A percentile compares a stretch with the other conserved stretches of the same genome.
These are phyloP conservation scores for Drosophila athabasca DNA, from an alignment of 1,140 invertebrate genomes.

Conservation along the genomic window DNA sequence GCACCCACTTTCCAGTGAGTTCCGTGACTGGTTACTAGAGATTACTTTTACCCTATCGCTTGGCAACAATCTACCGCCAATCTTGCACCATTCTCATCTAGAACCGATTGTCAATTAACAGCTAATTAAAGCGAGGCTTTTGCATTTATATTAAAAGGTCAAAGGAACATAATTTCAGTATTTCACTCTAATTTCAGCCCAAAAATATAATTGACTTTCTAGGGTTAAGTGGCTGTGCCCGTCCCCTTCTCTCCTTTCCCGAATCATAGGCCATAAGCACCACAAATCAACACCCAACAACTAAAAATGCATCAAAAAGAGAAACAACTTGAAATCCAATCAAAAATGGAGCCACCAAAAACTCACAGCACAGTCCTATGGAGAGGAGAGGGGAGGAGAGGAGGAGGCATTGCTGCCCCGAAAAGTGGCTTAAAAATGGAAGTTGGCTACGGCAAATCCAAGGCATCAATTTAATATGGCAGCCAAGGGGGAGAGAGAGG, in stretches of 20 bases:
- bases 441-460: conserved; percentile 62
- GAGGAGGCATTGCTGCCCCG: conserved; percentile 45
- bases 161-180: no score
- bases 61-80: no score
- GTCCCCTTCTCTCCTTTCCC: neutral
- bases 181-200: no score
- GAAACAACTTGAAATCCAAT: conserved; percentile 64
- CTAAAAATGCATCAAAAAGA: conserved; percentile 7
- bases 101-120: no score
- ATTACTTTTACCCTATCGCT: no score
- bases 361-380: conserved; percentile 1
- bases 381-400: conserved; percentile 23
- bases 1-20: no score
- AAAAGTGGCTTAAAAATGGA: conserved; percentile 46
- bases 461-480: conserved; percentile 77
- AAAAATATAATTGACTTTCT: neutral
- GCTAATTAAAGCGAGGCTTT: no score
- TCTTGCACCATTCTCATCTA: no score
- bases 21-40: no score
- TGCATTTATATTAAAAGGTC: no score
- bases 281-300: conserved; percentile 27
- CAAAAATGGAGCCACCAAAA: conserved; percentile 42
- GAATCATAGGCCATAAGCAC: conserved; percentile 12
- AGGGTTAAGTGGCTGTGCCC: conserved; percentile 3
- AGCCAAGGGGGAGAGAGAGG: conserved; percentile 4